phyloP scores from a whole-genome alignment of 1,140 invertebrate genomes.

The Sminthurinus signatus region DNA sequence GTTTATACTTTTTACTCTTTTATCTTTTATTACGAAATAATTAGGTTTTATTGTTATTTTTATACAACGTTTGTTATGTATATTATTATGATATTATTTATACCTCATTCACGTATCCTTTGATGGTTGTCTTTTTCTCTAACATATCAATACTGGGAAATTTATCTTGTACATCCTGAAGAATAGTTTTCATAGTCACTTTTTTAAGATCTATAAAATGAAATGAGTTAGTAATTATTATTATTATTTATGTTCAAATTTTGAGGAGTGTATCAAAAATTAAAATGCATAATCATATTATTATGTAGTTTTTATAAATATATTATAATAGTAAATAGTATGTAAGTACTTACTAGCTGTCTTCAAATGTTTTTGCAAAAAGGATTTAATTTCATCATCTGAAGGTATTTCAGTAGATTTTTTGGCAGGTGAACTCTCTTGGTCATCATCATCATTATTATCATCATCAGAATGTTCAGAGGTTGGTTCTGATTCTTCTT shows the following conservation, averaged over 20 bases:
- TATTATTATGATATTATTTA: no score
- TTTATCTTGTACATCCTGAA: conserved; percentile 13
- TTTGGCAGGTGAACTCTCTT: conserved; percentile 1
- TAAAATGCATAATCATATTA: neutral
- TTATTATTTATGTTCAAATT: conserved; percentile 16
- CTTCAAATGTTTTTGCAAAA: no score
- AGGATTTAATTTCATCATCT: no score
- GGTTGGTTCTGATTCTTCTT: conserved; percentile 4
- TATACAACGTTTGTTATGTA: no score
- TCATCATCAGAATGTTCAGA: conserved; percentile 10
- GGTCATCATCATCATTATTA: conserved; percentile 17
- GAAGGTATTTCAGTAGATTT: conserved; percentile 1
- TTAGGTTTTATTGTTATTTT: no score
- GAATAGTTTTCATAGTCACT: conserved; percentile 21
- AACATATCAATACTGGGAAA: conserved; percentile 11
- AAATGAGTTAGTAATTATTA: conserved; percentile 8
- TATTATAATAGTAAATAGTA: neutral
- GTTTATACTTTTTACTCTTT: no score
- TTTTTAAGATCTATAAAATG: conserved; percentile 17
- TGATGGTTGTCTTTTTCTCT: conserved; percentile 15
- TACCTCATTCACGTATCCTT: conserved; percentile 24
- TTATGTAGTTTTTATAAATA: neutral
- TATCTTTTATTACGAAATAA: no score
- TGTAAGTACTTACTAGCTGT: no score
- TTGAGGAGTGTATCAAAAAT: neutral